Base-by-base conservation (phyloP, 2,888 invertebrate genomes). In the Microplitis deprimator region DNA sequence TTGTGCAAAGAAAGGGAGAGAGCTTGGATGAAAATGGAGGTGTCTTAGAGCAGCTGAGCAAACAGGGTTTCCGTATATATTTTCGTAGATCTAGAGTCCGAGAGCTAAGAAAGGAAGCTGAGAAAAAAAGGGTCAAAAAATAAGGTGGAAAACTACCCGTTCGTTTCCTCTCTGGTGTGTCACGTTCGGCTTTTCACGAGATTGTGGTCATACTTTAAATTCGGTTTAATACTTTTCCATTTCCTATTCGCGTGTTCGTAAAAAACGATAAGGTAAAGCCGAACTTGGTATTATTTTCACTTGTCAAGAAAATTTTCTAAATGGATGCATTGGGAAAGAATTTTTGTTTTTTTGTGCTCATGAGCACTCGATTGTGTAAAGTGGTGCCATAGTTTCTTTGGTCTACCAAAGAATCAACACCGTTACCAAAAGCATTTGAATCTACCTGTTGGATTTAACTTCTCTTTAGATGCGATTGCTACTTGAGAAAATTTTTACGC, bases 191-290 rank as follows among this genome's bases (percentile, higher is more conserved):
- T 29, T 29, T 29, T 29, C 29, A 29, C 29, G 29, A 29, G 29
- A 29, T 29, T 29, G 29, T 29, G 29, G 29, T 29, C 29, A 29
- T 84, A 84, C 83, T 85, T 85, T 85, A 84, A 84, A 85, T 85
- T 85, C 85, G 82, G 82, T 29, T 29, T 29, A 29, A 29, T 29
- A 29, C 29, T 29, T 29, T 29, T 0, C 29, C 29, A 29, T 29
- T 29, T 29, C 29, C 29, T 29, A 29, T 29, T 2, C 29, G 29
- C 29, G 29, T 4, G 29, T 29, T 29, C 29, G 29, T 29, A 29
- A 29, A 29, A 29, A 29, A 29, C 1, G 29, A 29, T 29, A 29
- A 29, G 4, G 29, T 4, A 29, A 29, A 29, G 29, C 29, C 29
- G 4, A 29, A 29, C 29, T 29, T 29, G 29, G 29, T 29, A 29